A percentile compares a stretch with the other conserved stretches of the same genome.
Evolutionary conservation across 2,113 vertebrate genomes (phyloP).

Genomic region (Rhagologus leucostigma): DNA sequence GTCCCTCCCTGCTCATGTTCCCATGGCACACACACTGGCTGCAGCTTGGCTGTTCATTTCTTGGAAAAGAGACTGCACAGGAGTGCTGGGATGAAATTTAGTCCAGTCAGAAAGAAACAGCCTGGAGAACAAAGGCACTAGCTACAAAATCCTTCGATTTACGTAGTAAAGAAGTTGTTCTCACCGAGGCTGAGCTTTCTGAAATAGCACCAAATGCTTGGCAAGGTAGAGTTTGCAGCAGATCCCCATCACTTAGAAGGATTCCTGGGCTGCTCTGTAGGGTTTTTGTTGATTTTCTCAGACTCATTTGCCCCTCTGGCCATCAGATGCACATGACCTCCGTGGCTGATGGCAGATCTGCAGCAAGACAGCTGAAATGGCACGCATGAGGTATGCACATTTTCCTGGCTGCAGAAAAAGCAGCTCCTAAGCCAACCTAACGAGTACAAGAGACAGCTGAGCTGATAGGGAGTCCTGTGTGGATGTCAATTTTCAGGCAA

Average conservation of each 20-base stretch:
- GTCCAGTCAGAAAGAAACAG: background rate
- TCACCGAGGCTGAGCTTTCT: background rate
- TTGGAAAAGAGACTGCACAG: background rate
- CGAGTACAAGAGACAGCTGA: slow-evolving; percentile 19
- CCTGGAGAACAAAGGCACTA: background rate
- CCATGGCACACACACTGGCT: background rate
- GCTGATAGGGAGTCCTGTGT: background rate
- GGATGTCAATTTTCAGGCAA: slow-evolving; percentile 30
- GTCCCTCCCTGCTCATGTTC: background rate
- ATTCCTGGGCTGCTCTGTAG: background rate
- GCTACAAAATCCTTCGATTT: background rate
- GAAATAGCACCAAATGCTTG: background rate
- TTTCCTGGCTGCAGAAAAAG: background rate
- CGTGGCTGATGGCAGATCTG: background rate
- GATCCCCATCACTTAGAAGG: background rate
- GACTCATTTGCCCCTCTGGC: background rate
- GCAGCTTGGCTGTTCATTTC: background rate
- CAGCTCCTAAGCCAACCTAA: slow-evolving; percentile 22
- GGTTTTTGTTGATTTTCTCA: background rate
- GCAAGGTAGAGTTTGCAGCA: background rate
- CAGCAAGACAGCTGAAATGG: background rate
- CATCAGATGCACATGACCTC: background rate
- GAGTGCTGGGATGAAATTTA: background rate
- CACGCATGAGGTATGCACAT: background rate
- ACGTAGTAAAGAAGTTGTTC: background rate